Base-by-base conservation (phyloP, 2,113 vertebrate species). In the Ailuropoda melanoleuca region DNA sequence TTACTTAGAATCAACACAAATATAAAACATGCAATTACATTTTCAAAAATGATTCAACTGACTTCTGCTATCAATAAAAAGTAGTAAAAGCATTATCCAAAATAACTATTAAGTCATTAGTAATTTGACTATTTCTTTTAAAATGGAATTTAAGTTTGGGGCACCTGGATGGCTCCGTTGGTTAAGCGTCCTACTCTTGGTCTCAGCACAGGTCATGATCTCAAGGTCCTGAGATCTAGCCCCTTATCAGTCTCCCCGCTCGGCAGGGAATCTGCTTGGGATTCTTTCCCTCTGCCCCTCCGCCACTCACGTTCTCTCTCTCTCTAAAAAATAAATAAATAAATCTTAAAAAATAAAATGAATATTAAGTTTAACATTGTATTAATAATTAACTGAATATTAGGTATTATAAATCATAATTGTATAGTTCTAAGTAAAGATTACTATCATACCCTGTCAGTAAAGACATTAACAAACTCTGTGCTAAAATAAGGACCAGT, bases 401-500 rank as follows among this genome's bases (percentile, higher is more conserved):
- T 93, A 53, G 82, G 3, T 15, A 60, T 68, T 81, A 96, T 43
- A 88, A 82, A 93, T 24, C 2, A 1, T 1, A 95, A 90, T 15
- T 89, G 23, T 82, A 95, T 17, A 2, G 0, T 50, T 7, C 83
- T 90, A 77, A 18, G 29, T 17, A 93, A 93, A 92, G 1, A 68
- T 11, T 89, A 92, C 0, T 23, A 91, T 18, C 39, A 87, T 31
- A 58, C 43, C 53, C 74, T 26, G 53, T 93, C 90, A 97, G 66
- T 31, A 96, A 83, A 90, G 78, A 53, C 7, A 85, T 95, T 82
- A 80, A 93, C 66, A 80, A 17, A 84, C 75, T 90, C 29, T 93
- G 93, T 96, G 72, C 34, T 97, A 97, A 92, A 17, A 88, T n/a
- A 77, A 95, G 86, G n/a, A 93, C 34, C 4, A 62, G 74, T 18